A percentile compares a stretch with the other conserved stretches of the same genome.
Conservation (phyloP, 2,113 vertebrate genomes). For the Cebidichthys violaceus region DNA sequence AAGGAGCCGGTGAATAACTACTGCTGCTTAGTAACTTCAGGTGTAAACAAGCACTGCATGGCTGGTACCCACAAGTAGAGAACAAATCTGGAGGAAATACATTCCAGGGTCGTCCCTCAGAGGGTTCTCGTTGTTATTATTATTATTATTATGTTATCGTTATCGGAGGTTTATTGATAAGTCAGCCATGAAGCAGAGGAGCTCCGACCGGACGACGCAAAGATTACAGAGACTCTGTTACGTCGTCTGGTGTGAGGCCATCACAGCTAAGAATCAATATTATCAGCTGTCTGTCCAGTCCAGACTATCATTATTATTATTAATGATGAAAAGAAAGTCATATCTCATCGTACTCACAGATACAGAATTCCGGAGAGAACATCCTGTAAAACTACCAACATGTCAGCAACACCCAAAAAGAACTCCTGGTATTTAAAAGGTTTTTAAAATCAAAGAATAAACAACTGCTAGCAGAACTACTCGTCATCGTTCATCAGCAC, state of each 20-base stretch:
- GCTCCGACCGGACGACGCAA: background rate
- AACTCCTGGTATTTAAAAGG: background rate
- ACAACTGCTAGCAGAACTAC: background rate
- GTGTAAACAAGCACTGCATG: too few relatives aligned
- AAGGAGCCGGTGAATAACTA: background rate
- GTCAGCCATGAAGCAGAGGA: conserved; percentile 45
- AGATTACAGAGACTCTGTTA: too few relatives aligned
- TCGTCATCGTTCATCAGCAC: background rate
- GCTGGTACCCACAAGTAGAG: too few relatives aligned
- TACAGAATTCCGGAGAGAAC: conserved; percentile 1
- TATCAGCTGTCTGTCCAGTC: too few relatives aligned
- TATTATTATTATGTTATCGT: too few relatives aligned
- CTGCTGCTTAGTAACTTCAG: background rate
- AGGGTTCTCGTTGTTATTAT: too few relatives aligned
- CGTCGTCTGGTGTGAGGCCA: conserved; percentile 12
- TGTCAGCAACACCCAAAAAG: background rate
- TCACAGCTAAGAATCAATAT: too few relatives aligned
- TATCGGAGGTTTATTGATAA: too few relatives aligned
- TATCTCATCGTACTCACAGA: too few relatives aligned
- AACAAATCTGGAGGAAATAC: too few relatives aligned
- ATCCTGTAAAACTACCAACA: conserved; percentile 2
- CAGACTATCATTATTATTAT: too few relatives aligned
- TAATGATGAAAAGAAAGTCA: too few relatives aligned
- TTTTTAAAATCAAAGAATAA: background rate
- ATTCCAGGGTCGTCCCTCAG: conserved; percentile 26